phyloP scores from a whole-genome alignment of 2,888 invertebrate genomes.

The Allolobophora icterica region DNA sequence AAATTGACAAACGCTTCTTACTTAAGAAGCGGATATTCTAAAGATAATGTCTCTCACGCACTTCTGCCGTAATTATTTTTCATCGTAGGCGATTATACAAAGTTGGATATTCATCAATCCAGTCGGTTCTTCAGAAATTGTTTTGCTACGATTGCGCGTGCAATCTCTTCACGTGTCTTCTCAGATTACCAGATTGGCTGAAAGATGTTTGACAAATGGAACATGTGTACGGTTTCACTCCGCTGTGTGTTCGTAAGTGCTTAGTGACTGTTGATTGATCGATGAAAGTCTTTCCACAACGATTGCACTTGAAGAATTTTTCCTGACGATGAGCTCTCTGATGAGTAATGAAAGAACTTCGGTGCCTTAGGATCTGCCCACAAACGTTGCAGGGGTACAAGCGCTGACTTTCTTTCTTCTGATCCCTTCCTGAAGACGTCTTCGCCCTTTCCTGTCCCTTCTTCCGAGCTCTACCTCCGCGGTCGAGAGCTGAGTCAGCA shows the following conservation, averaged over 20 bases:
- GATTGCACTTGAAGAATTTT: background rate
- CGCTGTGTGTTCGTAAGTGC: background rate
- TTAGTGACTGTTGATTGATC: slow-evolving; percentile 5
- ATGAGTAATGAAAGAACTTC: background rate
- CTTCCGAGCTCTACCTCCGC: too few relatives aligned
- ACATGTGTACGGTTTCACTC: background rate
- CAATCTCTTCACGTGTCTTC: background rate
- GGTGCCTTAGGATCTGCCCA: background rate
- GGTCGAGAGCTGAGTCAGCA: too few relatives aligned
- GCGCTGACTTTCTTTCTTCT: too few relatives aligned
- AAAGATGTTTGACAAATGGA: background rate
- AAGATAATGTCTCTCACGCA: too few relatives aligned
- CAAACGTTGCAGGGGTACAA: background rate
- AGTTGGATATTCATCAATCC: too few relatives aligned
- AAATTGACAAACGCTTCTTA: too few relatives aligned
- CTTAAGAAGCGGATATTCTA: too few relatives aligned
- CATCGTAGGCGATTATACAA: too few relatives aligned
- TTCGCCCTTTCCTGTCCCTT: too few relatives aligned
- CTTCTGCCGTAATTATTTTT: too few relatives aligned
- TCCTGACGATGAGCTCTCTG: background rate
- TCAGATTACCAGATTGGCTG: background rate
- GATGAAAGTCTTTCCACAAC: background rate
- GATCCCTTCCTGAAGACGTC: too few relatives aligned
- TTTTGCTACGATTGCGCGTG: background rate
- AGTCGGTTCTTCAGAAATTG: too few relatives aligned